phyloP scores from a whole-genome alignment of 2,113 vertebrate species.

The Sylvilagus bachmani region DNA sequence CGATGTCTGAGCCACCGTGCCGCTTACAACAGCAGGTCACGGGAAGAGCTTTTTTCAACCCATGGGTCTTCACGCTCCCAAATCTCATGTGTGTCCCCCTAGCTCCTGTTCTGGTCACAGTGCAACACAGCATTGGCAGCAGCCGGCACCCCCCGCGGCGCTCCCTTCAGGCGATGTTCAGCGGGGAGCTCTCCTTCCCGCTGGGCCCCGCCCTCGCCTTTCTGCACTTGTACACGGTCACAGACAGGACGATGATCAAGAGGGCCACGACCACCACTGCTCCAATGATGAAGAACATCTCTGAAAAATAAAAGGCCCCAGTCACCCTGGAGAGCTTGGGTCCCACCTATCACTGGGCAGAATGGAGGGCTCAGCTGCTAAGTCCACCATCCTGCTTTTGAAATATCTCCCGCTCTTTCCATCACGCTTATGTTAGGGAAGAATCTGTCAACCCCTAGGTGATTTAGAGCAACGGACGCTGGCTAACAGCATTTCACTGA shows the following conservation, averaged over 20 bases:
- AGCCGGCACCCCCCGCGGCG: fast-evolving
- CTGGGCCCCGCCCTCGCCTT: conserved; percentile 56
- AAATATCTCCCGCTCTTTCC: background rate
- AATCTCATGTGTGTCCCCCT: conserved; percentile 25
- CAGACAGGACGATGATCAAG: conserved; percentile 79
- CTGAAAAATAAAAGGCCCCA: conserved; percentile 62
- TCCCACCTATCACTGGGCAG: background rate
- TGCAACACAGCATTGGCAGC: background rate
- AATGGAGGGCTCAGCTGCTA: background rate
- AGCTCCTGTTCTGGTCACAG: conserved; percentile 65
- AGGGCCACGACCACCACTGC: conserved; percentile 84
- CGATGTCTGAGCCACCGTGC: background rate
- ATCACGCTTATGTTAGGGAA: conserved; percentile 16
- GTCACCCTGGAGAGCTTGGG: background rate
- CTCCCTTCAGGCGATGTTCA: conserved; percentile 77
- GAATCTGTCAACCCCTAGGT: background rate
- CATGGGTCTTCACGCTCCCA: background rate
- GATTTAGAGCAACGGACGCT: background rate
- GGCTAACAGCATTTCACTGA: background rate
- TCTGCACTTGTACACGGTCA: conserved; percentile 89
- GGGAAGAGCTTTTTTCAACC: conserved; percentile 88
- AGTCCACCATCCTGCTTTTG: background rate
- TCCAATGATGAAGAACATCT: conserved; percentile 86
- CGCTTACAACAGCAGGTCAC: conserved; percentile 83
- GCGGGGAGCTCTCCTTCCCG: conserved; percentile 84